A percentile compares a stretch with the other conserved stretches of the same genome.
phyloP scores from a whole-genome alignment of 64 coral and sea anemone genomes.

The Stichodactyla mertensii region DNA sequence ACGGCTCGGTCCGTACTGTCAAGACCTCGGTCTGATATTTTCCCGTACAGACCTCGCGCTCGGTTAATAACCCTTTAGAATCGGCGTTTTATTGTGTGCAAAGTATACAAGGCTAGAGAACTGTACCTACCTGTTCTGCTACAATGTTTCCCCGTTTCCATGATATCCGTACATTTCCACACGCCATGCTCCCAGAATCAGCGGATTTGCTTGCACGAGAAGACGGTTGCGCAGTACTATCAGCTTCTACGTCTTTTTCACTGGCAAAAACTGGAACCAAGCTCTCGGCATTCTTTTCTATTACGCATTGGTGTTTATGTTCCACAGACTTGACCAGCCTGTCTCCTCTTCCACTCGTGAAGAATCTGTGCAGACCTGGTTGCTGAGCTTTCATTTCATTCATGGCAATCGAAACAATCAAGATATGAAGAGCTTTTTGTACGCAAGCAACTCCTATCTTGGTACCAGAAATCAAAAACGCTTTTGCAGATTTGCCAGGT shows the following conservation, averaged over 20 bases:
- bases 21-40: no score
- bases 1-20: no score
- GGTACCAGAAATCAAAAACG: constrained; percentile 46
- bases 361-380: constrained; percentile 31
- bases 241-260: neutral
- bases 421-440: neutral
- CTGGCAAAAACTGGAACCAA: neutral
- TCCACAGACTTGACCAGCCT: constrained; percentile 25
- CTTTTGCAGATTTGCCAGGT: neutral
- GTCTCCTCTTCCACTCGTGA: constrained; percentile 22
- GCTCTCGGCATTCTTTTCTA: neutral
- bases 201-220: no score
- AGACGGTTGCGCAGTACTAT: neutral
- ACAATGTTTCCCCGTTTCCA: constrained; percentile 24
- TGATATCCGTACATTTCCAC: constrained; percentile 16
- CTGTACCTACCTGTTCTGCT: neutral
- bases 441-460: constrained; percentile 28
- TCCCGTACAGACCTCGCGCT: no score
- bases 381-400: constrained; percentile 19
- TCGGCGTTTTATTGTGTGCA: no score
- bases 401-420: neutral
- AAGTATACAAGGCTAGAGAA: no score
- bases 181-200: neutral
- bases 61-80: no score
- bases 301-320: constrained; percentile 23